phyloP scores from a whole-genome alignment of 1,140 invertebrate genomes.

The Radopholus similis region DNA sequence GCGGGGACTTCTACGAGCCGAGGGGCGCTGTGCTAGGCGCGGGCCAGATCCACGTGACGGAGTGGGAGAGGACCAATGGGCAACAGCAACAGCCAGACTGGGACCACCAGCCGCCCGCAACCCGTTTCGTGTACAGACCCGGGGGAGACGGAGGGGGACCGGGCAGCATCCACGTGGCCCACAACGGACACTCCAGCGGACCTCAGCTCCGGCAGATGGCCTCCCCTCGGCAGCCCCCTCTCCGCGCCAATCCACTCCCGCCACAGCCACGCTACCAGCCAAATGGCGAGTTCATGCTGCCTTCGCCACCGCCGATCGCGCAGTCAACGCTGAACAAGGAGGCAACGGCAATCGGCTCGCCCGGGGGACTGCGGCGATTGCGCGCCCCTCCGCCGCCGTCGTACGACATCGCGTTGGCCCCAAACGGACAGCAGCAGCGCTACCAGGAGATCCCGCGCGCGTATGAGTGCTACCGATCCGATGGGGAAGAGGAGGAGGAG shows the following conservation, averaged over 20 bases:
- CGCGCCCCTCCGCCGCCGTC: neutral
- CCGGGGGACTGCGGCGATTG: neutral
- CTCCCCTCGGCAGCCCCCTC: too few relatives aligned
- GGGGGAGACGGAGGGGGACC: neutral
- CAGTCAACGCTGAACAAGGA: too few relatives aligned
- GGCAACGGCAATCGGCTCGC: neutral
- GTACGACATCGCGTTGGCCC: neutral
- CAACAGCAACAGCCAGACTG: neutral
- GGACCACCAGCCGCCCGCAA: neutral
- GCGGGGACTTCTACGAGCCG: too few relatives aligned
- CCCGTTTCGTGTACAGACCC: neutral
- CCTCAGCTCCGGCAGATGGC: too few relatives aligned
- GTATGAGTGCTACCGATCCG: too few relatives aligned
- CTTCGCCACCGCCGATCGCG: neutral
- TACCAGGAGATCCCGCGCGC: neutral
- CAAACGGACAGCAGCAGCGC: neutral
- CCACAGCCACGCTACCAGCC: constrained; percentile 8
- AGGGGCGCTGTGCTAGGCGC: too few relatives aligned
- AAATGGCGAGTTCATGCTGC: constrained; percentile 1
- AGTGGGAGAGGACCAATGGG: neutral
- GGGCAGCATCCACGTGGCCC: neutral
- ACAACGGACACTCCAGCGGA: too few relatives aligned
- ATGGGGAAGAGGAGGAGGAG: neutral
- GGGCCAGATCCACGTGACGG: too few relatives aligned
- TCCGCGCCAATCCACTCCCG: too few relatives aligned